Evolutionary conservation across 1,140 invertebrate genomes (phyloP), one percentile per base, ranked within the genome.

Genomic region (Frieseomelitta varia): DNA sequence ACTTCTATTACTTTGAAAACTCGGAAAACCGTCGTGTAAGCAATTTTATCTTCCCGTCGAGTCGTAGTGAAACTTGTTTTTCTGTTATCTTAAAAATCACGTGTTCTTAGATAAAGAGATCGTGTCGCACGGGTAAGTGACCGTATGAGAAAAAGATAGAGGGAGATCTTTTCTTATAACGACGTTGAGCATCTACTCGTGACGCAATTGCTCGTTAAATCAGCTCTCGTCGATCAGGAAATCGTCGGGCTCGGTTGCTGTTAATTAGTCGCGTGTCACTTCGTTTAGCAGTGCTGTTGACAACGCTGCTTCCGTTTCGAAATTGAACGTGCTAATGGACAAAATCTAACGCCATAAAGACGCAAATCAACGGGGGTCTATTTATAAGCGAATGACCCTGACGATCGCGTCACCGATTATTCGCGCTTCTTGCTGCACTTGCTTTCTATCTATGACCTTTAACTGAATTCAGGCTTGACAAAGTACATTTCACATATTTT

Each of bases 121-220:
- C 74, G 63, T 56, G 6, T 14, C 17, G 27, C 10, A 78, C 84
- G 90, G 91, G 91, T 92, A 90, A 91, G 86, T 89, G 88, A 92
- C 87, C 87, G 90, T 77, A 69, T 19, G 11, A 30, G n/a, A 82
- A 71, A 68, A 84, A 81, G 79, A 85, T 15, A 30, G 27, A 84
- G 68, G 73, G 82, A 86, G 85, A 86, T 65, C 87, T 76, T 77
- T 85, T 67, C 53, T 79, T 81, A 77, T 74, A n/a, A 30, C 86
- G 73, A 63, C 30, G 39, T 39, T 67, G 79, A 39, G 51, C 55
- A 68, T 68, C 14, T 10, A 71, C 1, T 19, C 34, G 11, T 6
- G 79, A 86, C 51, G 85, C 47, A 51, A 86, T 83, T 34, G 51
- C 27, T 56, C 34, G 55, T 61, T 51, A 8, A 77, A 51, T 67